phyloP scores from a whole-genome alignment of 2,888 invertebrate species.

The Macrophya alboannulata region DNA sequence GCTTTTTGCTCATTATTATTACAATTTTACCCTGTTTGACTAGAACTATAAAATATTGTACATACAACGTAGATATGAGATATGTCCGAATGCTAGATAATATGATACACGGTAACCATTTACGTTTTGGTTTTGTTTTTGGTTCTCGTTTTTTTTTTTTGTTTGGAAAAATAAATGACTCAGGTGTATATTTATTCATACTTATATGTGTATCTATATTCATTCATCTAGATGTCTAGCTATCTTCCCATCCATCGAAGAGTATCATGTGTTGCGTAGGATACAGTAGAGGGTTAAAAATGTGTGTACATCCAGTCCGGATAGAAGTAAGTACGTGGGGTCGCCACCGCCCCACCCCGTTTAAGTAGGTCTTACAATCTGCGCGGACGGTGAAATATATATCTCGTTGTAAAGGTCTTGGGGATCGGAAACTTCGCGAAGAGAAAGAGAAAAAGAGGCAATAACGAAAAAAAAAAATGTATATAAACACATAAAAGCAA shows the following conservation, averaged over 20 bases:
- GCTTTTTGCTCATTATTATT: background rate
- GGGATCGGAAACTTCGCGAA: background rate
- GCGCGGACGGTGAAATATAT: background rate
- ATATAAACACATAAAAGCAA: background rate
- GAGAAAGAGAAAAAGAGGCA: background rate
- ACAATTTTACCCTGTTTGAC: too few relatives aligned
- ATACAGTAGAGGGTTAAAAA: background rate
- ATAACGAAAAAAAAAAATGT: background rate
- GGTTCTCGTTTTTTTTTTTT: background rate
- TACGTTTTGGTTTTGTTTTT: background rate
- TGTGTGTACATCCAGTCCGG: background rate
- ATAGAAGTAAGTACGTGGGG: background rate
- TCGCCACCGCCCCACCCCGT: background rate
- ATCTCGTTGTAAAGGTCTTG: background rate
- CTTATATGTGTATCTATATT: background rate
- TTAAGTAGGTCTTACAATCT: slow-evolving; percentile 18
- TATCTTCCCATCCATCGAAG: slow-evolving; percentile 9
- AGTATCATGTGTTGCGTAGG: background rate
- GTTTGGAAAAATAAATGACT: background rate
- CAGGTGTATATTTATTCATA: background rate
- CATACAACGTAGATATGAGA: background rate
- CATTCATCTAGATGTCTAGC: background rate
- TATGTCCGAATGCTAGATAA: background rate
- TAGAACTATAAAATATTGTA: too few relatives aligned
- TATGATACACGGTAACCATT: background rate